These are phyloP conservation scores for Orcinus orca DNA, from an alignment of 2,113 vertebrate species.

Conservation along the genomic window DNA sequence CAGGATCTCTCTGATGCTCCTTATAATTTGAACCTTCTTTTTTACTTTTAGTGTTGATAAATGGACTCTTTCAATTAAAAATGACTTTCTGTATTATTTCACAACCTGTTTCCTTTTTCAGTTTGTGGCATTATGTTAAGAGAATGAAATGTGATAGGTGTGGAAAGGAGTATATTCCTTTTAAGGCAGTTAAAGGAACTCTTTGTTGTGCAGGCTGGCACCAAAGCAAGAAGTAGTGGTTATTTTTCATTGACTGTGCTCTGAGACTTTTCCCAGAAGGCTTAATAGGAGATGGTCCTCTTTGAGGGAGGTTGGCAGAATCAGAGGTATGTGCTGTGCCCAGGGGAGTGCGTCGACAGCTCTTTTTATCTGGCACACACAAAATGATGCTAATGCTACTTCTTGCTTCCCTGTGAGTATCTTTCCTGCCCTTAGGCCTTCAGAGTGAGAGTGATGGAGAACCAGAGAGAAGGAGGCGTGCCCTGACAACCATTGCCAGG, in stretches of 20 bases:
- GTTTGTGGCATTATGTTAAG: neutral
- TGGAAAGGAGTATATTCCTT: neutral
- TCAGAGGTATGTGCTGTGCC: neutral
- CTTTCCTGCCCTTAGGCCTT: neutral
- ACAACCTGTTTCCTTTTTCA: neutral
- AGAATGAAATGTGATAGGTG: neutral
- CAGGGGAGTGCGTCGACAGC: accelerated
- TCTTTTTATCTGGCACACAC: neutral
- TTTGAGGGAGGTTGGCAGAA: neutral
- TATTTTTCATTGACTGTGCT: neutral
- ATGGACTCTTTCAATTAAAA: neutral
- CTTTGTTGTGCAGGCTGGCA: neutral
- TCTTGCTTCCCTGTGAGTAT: neutral
- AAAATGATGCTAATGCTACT: neutral
- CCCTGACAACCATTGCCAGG: neutral
- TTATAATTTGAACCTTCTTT: neutral
- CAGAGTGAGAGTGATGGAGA: neutral
- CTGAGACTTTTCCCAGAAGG: neutral
- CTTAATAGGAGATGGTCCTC: neutral
- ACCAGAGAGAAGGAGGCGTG: neutral
- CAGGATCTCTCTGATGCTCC: neutral
- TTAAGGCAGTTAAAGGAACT: neutral
- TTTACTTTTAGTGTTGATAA: neutral
- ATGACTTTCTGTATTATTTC: neutral
- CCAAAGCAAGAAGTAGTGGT: neutral